A percentile compares a stretch with the other conserved stretches of the same genome.
Evolutionary conservation across 2,113 vertebrate genomes (phyloP).

Genomic region (Cygnus buccinator): DNA sequence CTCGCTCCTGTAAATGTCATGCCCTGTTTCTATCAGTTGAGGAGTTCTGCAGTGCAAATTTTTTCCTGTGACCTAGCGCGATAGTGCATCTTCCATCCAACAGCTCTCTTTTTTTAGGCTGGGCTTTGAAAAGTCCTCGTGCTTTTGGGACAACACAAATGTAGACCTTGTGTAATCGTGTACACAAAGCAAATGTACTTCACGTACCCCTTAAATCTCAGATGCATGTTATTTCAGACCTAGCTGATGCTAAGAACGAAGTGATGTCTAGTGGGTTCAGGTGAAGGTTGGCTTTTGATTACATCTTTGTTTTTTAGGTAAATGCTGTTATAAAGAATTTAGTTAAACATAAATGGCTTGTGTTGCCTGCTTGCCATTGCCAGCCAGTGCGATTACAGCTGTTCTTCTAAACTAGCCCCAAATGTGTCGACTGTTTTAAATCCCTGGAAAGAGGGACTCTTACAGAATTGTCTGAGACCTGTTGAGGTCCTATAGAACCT

Average conservation of each 20-base stretch:
- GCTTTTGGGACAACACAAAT: not conserved
- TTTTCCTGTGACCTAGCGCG: not conserved
- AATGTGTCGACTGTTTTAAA: not conserved
- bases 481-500: not conserved
- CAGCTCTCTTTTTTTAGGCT: not conserved
- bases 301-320: not conserved
- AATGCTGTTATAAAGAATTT: not conserved
- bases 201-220: not conserved
- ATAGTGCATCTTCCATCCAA: not conserved
- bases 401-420: not conserved
- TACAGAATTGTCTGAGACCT: not conserved
- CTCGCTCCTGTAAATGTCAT: not conserved
- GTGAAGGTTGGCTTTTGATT: not conserved
- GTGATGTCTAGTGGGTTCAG: not conserved
- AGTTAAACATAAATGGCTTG: not conserved
- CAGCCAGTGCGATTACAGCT: not conserved
- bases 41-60: not conserved
- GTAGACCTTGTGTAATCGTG: not conserved
- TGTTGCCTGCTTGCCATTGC: not conserved
- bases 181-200: not conserved
- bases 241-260: not conserved
- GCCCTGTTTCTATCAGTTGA: not conserved
- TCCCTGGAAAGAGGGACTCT: not conserved
- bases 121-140: not conserved
- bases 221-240: not conserved